Percentiles rank a stretch among this genome's conserved stretches.
Conservation (phyloP, 2,113 vertebrate species). For the Mustela nigripes region DNA sequence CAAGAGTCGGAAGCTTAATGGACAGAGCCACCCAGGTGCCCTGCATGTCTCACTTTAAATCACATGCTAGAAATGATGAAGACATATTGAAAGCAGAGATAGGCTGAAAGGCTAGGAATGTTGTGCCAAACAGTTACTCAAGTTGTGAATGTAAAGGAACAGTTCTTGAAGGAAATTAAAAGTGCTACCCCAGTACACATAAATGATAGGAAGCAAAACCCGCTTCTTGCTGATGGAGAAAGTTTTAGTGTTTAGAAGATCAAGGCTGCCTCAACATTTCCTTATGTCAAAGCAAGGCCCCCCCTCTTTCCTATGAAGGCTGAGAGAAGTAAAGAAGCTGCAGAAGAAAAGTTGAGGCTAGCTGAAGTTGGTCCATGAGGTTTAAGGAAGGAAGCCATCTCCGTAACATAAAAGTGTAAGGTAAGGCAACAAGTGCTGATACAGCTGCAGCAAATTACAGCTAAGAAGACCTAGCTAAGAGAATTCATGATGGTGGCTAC, state of each 20-base stretch:
- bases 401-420: background rate
- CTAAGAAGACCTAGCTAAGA: background rate
- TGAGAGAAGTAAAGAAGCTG: background rate
- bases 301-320: background rate
- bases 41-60: background rate
- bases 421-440: background rate
- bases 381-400: background rate
- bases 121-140: background rate
- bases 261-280: background rate
- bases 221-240: background rate
- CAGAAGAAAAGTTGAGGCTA: background rate
- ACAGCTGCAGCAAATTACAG: background rate
- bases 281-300: background rate
- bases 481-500: background rate
- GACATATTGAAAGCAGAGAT: background rate
- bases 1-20: background rate
- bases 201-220: background rate
- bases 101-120: background rate
- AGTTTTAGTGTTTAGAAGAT: background rate
- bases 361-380: background rate
- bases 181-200: background rate
- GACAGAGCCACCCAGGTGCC: background rate
- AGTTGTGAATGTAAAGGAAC: background rate
- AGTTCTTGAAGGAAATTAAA: background rate
- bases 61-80: background rate